Evolutionary conservation across 2,113 vertebrate species (phyloP), one percentile per base, ranked within the genome.

Genomic region (Ctenodactylus gundi): DNA sequence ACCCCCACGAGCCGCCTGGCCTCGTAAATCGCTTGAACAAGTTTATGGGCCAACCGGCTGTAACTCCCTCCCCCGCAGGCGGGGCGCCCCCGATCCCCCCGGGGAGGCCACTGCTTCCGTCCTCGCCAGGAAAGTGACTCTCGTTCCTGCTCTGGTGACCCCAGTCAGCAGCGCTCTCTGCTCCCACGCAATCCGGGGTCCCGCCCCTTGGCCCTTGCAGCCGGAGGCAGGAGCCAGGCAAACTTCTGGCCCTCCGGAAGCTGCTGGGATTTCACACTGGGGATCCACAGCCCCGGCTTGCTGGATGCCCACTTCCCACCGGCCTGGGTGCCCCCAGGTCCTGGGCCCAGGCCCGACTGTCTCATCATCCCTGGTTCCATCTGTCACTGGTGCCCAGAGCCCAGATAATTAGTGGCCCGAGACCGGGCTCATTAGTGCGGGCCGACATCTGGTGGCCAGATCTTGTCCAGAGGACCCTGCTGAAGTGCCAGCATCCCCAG

Each of bases 21-120:
- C 88, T 95, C 88, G 4, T 93, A 94, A 96, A 95, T 88, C 21
- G 25, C 91, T 88, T 68, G 82, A 88, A 13, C 67, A 31, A 58
- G 94, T 96, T 95, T 94, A 95, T 46, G 44, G 88, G 72, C 13
- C 1, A 81, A 34, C 83, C 1, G 67, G 85, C 67, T 72, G 23
- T 18, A 23, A 81, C 70, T 11, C 60, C 70, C 3, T 70, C 91
- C 49, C 31, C 58, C 7, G 0, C 8, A 1, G 57, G 83, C 85
- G n/a, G 23, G 72, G 4, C 67, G 17, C 18, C 4, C 60, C 34
- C 0, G 49, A 5, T 31, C 6, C 3, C 18, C 11, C 90, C 7
- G 29, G 53, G 20, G 44, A n/a, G 67, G 29, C 49, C 12, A 4
- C 14, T 0, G 4, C 7, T 85, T 75, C 94, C 34, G 1, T 12